phyloP scores from a whole-genome alignment of 2,113 vertebrate species.

The Pterocles gutturalis region DNA sequence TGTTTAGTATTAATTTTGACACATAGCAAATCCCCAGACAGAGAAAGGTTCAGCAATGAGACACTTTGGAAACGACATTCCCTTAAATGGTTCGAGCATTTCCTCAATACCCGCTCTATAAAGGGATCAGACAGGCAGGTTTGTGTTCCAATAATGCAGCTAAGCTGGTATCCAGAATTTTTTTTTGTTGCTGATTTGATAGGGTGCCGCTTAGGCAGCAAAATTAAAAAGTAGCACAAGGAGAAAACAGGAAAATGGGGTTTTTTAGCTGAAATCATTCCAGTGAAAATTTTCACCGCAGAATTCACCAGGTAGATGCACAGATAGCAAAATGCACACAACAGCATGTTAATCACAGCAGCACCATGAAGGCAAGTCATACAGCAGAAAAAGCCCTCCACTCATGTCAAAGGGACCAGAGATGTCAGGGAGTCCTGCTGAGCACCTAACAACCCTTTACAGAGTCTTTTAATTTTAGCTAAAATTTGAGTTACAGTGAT shows the following conservation, averaged over 20 bases:
- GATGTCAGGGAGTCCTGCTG: neutral
- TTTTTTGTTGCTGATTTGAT: neutral
- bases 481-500: neutral
- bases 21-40: neutral
- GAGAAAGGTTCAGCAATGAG: neutral
- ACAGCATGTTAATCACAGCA: neutral
- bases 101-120: neutral
- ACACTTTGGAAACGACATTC: neutral
- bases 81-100: neutral
- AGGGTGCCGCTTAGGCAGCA: neutral
- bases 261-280: fast-evolving
- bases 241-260: neutral
- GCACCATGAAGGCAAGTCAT: neutral
- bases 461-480: neutral
- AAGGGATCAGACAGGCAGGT: neutral
- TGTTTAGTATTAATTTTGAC: neutral
- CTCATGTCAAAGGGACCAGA: neutral
- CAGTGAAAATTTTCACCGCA: neutral
- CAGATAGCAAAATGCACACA: neutral
- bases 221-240: neutral
- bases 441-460: neutral
- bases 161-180: neutral
- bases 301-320: neutral
- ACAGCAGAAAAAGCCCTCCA: neutral
- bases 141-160: neutral